A percentile compares a stretch with the other conserved stretches of the same genome.
Conservation (phyloP, 2,888 invertebrate species). For the Habroteleia sp. region DNA sequence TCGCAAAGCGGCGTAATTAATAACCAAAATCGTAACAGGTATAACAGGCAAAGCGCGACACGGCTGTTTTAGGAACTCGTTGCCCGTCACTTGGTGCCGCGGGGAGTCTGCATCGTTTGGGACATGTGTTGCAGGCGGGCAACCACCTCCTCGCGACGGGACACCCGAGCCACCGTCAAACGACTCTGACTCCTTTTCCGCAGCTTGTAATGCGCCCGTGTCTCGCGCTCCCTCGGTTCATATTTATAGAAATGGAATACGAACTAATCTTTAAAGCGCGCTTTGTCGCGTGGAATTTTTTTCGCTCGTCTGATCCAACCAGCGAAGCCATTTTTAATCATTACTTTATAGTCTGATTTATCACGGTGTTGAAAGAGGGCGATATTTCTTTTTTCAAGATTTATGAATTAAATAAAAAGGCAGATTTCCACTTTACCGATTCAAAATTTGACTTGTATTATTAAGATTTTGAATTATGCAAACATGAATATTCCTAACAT, state of each 20-base stretch:
- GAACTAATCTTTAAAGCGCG: constrained; percentile 57
- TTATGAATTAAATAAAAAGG: not conserved
- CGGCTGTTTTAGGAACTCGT: constrained; percentile 18
- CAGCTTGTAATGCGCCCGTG: constrained; percentile 57
- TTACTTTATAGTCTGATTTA: constrained; percentile 48
- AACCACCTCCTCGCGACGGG: constrained; percentile 66
- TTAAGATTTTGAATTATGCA: too few relatives aligned
- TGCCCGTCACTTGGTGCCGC: constrained; percentile 56
- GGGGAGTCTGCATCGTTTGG: constrained; percentile 67
- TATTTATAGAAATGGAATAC: constrained; percentile 68
- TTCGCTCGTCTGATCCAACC: constrained; percentile 21
- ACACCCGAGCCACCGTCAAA: constrained; percentile 59
- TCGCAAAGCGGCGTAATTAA: constrained; percentile 33
- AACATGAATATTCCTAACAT: too few relatives aligned
- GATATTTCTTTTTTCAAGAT: constrained; percentile 1
- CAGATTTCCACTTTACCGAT: not conserved
- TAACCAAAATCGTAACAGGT: constrained; percentile 37
- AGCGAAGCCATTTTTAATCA: constrained; percentile 42
- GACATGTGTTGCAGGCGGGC: constrained; percentile 73
- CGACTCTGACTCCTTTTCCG: constrained; percentile 51
- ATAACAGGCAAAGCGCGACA: constrained; percentile 14
- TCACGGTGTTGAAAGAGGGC: constrained; percentile 20
- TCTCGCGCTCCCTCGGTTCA: constrained; percentile 34
- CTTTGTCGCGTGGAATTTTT: constrained; percentile 57
- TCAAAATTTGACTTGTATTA: not conserved